phyloP scores from a whole-genome alignment of 2,888 invertebrate genomes.

The Ischnus inquisitorius region DNA sequence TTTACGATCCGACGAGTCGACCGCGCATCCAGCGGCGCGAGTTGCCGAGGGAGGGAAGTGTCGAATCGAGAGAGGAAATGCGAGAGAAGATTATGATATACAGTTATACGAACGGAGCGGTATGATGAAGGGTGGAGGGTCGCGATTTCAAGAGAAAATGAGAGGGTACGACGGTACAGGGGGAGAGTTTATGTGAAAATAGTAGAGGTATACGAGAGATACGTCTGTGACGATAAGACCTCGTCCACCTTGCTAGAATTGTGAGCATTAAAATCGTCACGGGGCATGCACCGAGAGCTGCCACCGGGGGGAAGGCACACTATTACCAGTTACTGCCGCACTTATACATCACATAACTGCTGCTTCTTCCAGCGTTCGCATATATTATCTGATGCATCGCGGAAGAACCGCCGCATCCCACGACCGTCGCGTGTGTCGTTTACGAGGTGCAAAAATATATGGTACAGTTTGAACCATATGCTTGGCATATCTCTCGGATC shows the following conservation, averaged over 20 bases:
- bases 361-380: conserved; percentile 4
- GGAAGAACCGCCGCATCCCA: not conserved
- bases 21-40: conserved; percentile 46
- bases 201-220: conserved; percentile 7
- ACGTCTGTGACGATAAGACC: conserved; percentile 15
- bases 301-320: conserved; percentile 1
- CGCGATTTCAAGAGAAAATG: conserved; percentile 17
- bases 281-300: not conserved
- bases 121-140: not conserved
- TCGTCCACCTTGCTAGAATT: not conserved
- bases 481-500: not conserved
- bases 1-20: conserved; percentile 71
- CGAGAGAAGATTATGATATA: conserved; percentile 38
- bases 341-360: conserved; percentile 13
- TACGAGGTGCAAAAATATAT: conserved; percentile 23
- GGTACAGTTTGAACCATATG: not conserved
- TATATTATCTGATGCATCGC: conserved; percentile 25
- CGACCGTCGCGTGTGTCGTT: conserved; percentile 14
- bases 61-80: conserved; percentile 45
- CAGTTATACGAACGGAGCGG: not conserved
- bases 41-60: not conserved
- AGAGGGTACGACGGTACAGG: conserved; percentile 15
- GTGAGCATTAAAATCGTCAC: conserved; percentile 46
- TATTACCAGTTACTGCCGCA: conserved; percentile 22
- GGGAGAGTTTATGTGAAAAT: conserved; percentile 39